Percentiles rank a stretch among this genome's conserved stretches.
These are phyloP conservation scores for Paratilapia polleni DNA, from an alignment of 2,113 vertebrate genomes.

Conservation along the genomic window DNA sequence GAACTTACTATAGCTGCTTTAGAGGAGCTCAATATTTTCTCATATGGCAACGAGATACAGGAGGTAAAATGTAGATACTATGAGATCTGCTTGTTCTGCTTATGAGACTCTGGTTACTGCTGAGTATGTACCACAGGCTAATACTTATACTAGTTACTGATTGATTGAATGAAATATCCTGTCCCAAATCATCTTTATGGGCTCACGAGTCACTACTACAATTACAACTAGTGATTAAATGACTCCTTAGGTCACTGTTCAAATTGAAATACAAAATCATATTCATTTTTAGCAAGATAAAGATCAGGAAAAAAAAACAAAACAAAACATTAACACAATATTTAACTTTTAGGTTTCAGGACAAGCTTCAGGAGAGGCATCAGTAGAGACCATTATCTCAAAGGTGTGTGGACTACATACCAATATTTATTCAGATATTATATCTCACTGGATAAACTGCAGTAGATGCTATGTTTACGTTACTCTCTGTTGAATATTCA, in stretches of 20 bases:
- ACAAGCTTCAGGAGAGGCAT: constrained; percentile 86
- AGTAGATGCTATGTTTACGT: background rate
- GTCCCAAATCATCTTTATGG: background rate
- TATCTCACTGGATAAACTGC: background rate
- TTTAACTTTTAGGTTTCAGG: constrained; percentile 80
- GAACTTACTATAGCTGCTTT: constrained; percentile 78
- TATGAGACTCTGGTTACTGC: background rate
- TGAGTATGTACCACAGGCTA: background rate
- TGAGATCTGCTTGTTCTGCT: background rate
- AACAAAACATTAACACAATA: background rate
- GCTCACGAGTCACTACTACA: background rate
- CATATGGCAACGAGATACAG: constrained; percentile 80
- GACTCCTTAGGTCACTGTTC: background rate
- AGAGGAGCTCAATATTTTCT: constrained; percentile 79
- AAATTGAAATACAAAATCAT: background rate
- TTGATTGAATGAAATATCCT: background rate
- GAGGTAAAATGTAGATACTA: constrained; percentile 66
- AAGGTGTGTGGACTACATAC: constrained; percentile 73
- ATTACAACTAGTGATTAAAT: background rate
- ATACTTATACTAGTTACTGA: background rate
- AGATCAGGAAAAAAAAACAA: background rate
- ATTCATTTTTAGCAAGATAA: background rate
- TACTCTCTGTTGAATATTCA: background rate
- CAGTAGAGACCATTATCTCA: constrained; percentile 82
- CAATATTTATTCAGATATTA: background rate